Base-by-base conservation (phyloP, 2,888 invertebrate genomes). In the Cephus runcator region DNA sequence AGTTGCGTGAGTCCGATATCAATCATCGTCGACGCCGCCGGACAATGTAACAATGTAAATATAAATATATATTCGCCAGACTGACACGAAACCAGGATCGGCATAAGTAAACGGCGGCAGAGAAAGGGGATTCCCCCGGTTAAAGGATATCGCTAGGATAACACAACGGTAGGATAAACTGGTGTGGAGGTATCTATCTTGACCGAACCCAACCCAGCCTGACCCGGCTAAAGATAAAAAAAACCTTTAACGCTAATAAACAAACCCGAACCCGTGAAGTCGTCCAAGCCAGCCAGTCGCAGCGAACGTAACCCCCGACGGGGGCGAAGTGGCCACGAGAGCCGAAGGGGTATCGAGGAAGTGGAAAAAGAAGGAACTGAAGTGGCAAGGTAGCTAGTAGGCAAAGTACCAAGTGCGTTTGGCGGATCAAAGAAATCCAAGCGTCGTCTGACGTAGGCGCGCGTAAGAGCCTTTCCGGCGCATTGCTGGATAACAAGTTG, bases 401-500 rank as follows among this genome's bases (percentile, higher is more conserved):
- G 12, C 71, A 34, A 71, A 33, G 12, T 34, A 71, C 71, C 73
- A 34, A 74, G 75, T 73, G n/a, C 56, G 78, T 81, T 80, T 36
- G 75, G 69, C 79, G 86, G 83, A 87, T 87, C 85, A 86, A 86
- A 87, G 85, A 81, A 79, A 78, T 79, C 82, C 84, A 83, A 81
- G 82, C 77, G 80, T 82, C 81, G 80, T 84, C 81, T 75, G 83
- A 80, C 71, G 80, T 75, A 81, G 81, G 84, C 81, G 83, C 82
- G 80, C 77, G 81, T 81, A 81, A 76, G 73, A 85, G 81, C 80
- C 82, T 84, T 84, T 80, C 75, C 81, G 80, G 77, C 82, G 79
- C 75, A 79, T 73, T 73, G 81, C 69, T 75, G 33, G 73, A 69
- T 77, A 34, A 76, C 56, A 83, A 81, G 76, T 83, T 85, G 85